Evolutionary conservation across 1,140 invertebrate genomes (phyloP), one percentile per base, ranked within the genome.

Genomic region (Harlomillsia oculata): DNA sequence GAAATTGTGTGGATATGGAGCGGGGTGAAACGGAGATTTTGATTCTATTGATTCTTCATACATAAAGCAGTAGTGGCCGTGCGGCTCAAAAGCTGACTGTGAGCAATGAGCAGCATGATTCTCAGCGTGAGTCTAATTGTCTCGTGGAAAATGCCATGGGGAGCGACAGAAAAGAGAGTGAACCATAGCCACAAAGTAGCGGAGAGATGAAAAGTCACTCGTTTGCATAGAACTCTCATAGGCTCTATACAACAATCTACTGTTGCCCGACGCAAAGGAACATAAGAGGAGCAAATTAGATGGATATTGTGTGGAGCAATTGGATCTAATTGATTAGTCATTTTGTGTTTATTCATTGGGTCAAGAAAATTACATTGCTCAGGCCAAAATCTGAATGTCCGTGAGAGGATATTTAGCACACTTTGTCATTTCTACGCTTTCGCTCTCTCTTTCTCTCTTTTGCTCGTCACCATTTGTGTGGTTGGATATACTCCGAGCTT

Each of bases 331-430:
- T 56, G 53, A 61, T 61, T 61, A 55, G 53, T 34, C 53, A 49
- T 44, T 56, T 61, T 61, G 53, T 61, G 53, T 55, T 56, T 56
- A 61, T 49, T 53, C 59, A 61, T 51, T 56, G 53, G 44, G 37
- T 61, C 53, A 61, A 53, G 59, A 61, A 61, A 61, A 61, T 61
- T 61, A 59, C 34, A 53, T 28, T 51, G 28, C n/a, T n/a, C n/a
- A n/a, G n/a, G n/a, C n/a, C n/a, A n/a, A n/a, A n/a, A n/a, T n/a
- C n/a, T n/a, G n/a, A n/a, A n/a, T n/a, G n/a, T n/a, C n/a, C n/a
- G n/a, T n/a, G n/a, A n/a, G n/a, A n/a, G n/a, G n/a, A n/a, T n/a
- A n/a, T n/a, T n/a, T n/a, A n/a, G n/a, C n/a, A n/a, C n/a, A n/a
- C n/a, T n/a, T n/a, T n/a, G n/a, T n/a, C n/a, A n/a, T n/a, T n/a